These are phyloP conservation scores for Unio delphinus DNA, from an alignment of 2,888 invertebrate species.

Conservation along the genomic window DNA sequence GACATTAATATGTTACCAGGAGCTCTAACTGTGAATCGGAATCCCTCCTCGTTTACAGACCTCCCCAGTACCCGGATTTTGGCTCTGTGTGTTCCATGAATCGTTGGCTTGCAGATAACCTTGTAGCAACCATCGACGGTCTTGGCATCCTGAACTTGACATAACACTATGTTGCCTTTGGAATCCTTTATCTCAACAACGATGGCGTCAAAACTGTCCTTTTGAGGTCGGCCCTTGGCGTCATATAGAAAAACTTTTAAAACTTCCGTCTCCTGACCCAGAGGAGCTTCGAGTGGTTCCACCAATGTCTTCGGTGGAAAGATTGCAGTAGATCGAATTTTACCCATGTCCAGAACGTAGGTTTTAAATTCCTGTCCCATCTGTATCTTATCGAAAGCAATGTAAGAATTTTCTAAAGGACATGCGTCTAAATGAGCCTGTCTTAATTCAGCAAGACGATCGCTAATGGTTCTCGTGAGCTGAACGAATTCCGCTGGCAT, in stretches of 20 bases:
- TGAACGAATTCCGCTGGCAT: constrained; percentile 44
- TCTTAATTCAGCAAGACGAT: constrained; percentile 29
- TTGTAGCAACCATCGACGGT: constrained; percentile 46
- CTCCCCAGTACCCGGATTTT: constrained; percentile 33
- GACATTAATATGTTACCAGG: constrained; percentile 26
- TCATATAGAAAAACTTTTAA: constrained; percentile 42
- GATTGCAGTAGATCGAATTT: constrained; percentile 43
- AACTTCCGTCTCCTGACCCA: constrained; percentile 39
- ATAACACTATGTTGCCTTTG: constrained; percentile 32
- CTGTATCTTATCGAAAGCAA: constrained; percentile 35
- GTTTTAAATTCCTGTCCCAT: constrained; percentile 41
- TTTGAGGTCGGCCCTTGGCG: constrained; percentile 39
- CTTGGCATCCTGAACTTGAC: constrained; percentile 35
- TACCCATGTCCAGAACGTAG: constrained; percentile 39
- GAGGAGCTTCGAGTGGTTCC: constrained; percentile 40
- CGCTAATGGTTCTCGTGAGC: constrained; percentile 32
- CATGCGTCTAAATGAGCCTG: constrained; percentile 36
- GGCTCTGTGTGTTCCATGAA: constrained; percentile 35
- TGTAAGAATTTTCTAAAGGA: constrained; percentile 42
- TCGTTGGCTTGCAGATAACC: constrained; percentile 33
- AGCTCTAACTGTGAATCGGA: constrained; percentile 35
- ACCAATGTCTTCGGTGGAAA: constrained; percentile 45
- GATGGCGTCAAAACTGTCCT: constrained; percentile 41
- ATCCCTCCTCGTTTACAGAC: constrained; percentile 40
- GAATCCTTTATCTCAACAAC: constrained; percentile 37